phyloP scores from a whole-genome alignment of 2,797 vertebrate species.

The Staurois parvus region DNA sequence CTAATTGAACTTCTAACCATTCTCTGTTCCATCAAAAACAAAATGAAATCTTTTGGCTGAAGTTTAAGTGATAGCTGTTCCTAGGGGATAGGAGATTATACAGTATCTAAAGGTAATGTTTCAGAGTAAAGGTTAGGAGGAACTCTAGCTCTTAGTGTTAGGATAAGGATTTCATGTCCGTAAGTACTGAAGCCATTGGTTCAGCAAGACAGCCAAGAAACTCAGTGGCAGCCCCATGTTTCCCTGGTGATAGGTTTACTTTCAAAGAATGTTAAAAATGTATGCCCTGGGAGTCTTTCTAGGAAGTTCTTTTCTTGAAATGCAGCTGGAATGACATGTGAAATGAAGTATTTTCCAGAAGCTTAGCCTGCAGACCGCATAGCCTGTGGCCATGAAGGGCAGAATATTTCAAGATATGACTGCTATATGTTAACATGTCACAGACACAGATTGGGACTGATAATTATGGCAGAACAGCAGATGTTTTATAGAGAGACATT shows the following conservation, averaged over 20 bases:
- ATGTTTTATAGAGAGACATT: no score
- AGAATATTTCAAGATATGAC: neutral
- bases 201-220: neutral
- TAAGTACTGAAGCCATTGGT: neutral
- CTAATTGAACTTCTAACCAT: no score
- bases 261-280: slow-evolving; percentile 5
- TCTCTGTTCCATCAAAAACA: no score
- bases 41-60: no score
- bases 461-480: neutral
- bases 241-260: neutral
- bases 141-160: no score
- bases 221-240: neutral
- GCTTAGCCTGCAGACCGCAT: neutral
- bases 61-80: no score
- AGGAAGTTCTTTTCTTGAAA: neutral
- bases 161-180: neutral
- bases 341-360: neutral
- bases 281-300: neutral
- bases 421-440: neutral
- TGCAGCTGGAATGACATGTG: neutral
- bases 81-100: no score
- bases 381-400: neutral
- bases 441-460: neutral
- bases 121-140: no score
- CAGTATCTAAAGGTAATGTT: no score